Conservation (phyloP, 2,113 vertebrate species). For the Hemichromis elongatus region DNA sequence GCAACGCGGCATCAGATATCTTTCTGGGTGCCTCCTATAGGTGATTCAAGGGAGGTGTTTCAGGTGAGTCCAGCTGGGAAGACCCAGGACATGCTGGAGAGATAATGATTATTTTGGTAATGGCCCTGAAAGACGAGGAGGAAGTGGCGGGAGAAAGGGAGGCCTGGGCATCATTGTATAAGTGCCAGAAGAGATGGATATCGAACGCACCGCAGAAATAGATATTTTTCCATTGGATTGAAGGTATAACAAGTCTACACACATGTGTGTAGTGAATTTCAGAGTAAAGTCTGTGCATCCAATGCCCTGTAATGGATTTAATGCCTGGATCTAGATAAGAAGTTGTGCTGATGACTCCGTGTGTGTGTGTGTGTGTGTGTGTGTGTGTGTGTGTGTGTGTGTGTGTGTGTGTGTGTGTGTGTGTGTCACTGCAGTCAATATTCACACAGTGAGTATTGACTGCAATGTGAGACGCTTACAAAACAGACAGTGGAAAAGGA, state of each 20-base stretch:
- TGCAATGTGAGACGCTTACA: not conserved
- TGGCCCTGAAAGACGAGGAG: not conserved
- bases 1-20: not conserved
- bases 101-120: not conserved
- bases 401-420: not conserved
- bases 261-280: not conserved
- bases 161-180: not conserved
- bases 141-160: not conserved
- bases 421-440: too few species aligned
- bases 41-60: not conserved
- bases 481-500: not conserved
- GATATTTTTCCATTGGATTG: not conserved
- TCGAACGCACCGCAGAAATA: not conserved
- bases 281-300: not conserved
- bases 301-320: not conserved
- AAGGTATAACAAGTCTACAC: not conserved
- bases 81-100: not conserved
- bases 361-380: not conserved
- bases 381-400: not conserved
- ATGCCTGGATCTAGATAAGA: not conserved
- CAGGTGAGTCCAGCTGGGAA: not conserved
- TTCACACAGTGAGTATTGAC: too few species aligned
- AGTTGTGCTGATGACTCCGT: constrained; percentile 12
- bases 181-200: not conserved
- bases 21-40: not conserved